Percentiles rank a stretch among this genome's conserved stretches.
Conservation (phyloP, 2,113 vertebrate genomes). For the Epinephelus moara region DNA sequence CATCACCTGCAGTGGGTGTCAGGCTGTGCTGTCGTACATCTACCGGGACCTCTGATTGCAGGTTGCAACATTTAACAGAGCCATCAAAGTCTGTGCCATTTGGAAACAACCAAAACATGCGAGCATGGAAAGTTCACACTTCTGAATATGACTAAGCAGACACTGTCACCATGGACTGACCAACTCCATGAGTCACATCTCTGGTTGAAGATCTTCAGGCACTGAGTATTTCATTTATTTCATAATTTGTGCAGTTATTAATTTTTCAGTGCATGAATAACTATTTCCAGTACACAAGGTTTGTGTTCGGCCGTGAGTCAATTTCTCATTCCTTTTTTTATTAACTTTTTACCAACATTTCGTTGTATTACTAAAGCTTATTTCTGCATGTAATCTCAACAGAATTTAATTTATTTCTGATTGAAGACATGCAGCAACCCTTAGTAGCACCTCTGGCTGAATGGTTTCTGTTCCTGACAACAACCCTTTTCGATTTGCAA, state of each 20-base stretch:
- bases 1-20: background rate
- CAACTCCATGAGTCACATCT: background rate
- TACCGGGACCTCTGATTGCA: background rate
- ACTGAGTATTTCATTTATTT: background rate
- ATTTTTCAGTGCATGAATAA: background rate
- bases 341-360: background rate
- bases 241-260: background rate
- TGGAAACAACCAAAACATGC: too few relatives aligned
- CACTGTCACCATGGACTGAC: background rate
- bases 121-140: background rate
- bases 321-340: background rate
- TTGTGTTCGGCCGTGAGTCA: slow-evolving; percentile 9
- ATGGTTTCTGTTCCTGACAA: slow-evolving; percentile 16
- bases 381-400: background rate
- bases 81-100: background rate
- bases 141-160: background rate
- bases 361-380: background rate
- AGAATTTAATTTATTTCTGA: slow-evolving; percentile 12
- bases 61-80: background rate
- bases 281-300: background rate
- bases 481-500: background rate
- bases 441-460: background rate
- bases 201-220: background rate
- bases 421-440: slow-evolving; percentile 12
- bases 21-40: background rate